These are phyloP conservation scores for Schizotus pectinicornis DNA, from an alignment of 2,888 invertebrate species.

Conservation along the genomic window DNA sequence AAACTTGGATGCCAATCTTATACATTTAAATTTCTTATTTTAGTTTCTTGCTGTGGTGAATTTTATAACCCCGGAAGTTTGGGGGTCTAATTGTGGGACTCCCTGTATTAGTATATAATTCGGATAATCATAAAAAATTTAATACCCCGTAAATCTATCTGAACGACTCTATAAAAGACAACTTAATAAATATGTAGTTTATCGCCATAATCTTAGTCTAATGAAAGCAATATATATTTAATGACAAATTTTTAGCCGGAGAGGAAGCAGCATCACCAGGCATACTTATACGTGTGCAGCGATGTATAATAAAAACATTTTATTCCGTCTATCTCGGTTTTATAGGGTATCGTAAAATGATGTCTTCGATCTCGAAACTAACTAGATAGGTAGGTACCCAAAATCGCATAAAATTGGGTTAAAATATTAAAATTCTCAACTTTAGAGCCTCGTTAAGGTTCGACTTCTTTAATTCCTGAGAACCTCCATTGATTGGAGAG, in stretches of 20 bases:
- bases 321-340: constrained; percentile 18
- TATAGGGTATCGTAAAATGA: constrained; percentile 19
- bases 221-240: constrained; percentile 9
- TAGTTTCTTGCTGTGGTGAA: too few species aligned
- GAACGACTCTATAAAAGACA: not conserved
- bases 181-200: constrained; percentile 9
- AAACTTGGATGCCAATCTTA: too few species aligned
- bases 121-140: constrained; percentile 8
- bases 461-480: too few species aligned
- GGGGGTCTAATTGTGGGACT: not conserved
- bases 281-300: constrained; percentile 6
- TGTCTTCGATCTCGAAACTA: constrained; percentile 17
- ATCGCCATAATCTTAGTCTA: constrained; percentile 6
- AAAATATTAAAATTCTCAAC: constrained; percentile 9
- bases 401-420: constrained; percentile 6
- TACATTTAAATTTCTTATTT: too few species aligned
- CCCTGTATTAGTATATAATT: too few species aligned
- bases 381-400: constrained; percentile 12
- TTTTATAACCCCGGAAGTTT: not conserved
- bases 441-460: not conserved
- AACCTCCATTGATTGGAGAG: too few species aligned
- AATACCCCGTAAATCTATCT: constrained; percentile 10
- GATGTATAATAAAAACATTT: constrained; percentile 21
- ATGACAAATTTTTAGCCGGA: constrained; percentile 14
- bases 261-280: not conserved